Base-by-base conservation (phyloP, 2,888 invertebrate genomes). In the Drosophila fungiperda region DNA sequence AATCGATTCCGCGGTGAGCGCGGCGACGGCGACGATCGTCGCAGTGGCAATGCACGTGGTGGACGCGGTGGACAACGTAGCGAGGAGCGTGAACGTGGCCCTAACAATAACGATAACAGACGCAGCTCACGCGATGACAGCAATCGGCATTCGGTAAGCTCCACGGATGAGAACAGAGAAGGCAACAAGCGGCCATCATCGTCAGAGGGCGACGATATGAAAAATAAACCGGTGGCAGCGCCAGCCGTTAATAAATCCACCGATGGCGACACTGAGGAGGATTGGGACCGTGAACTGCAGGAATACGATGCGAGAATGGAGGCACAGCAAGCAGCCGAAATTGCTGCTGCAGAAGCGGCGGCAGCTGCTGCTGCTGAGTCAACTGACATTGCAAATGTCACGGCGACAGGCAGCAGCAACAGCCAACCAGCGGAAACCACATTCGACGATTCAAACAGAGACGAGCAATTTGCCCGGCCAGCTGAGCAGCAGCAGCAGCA, bases 221-320 rank as follows among this genome's bases (percentile, higher is more conserved):
- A 80, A 15, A 59, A 8, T 26, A 80, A 76, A 45, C 29, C 63
- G 33, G 61, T 54, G 52, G 63, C 63, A 53, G 60, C 50, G 58
- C 66, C 60, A 57, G 20, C 49, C 20, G 36, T 38, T 6, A 23
- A 33, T 9, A 65, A 72, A 17, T 20, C 69, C 12, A 4, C 61
- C 35, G 12, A 53, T 17, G 87, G 76, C 54, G 93, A 92, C 53
- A 93, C 92, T n/a, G 92, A 93, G 76, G 92, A 92, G 59, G 92
- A 93, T 80, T 92, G 93, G 92, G 92, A 93, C 83, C 84, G 85
- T 12, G 93, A 93, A 66, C 81, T 93, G 20, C 83, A 89, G 53
- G 93, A 92, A 52, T 91, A 91, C 54, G 92, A 93, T 66, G 87
- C 89, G 49, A 89, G 71, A 78, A 82, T 80, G 78, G 87, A 83